Evolutionary conservation across 2,113 vertebrate species (phyloP).

Genomic region (Trematocara macrostoma): DNA sequence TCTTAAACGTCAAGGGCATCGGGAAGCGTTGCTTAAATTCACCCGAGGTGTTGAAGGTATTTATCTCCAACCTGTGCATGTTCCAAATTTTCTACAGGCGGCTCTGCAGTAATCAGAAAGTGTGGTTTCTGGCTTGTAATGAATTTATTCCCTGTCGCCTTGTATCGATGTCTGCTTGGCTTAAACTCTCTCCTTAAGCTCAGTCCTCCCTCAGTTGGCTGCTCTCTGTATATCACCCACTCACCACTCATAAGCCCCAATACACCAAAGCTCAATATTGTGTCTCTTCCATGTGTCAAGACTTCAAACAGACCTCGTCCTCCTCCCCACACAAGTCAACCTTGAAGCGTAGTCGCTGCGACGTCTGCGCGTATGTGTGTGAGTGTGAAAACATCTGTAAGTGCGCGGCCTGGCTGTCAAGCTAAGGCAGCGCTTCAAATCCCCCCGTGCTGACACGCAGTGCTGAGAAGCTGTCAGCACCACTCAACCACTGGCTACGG

Average conservation of each 20-base stretch:
- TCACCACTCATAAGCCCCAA: conserved; percentile 35
- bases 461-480: conserved; percentile 34
- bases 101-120: background rate
- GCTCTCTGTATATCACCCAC: conserved; percentile 29
- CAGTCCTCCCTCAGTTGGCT: conserved; percentile 29
- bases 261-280: conserved; percentile 20
- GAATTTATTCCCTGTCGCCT: background rate
- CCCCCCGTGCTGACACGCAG: background rate
- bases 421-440: too few species aligned
- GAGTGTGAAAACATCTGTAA: conserved; percentile 46
- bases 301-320: conserved; percentile 32
- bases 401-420: conserved; percentile 30
- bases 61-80: background rate
- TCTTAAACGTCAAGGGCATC: background rate
- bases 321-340: conserved; percentile 21
- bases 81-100: background rate
- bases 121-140: conserved; percentile 4
- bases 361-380: background rate
- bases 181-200: conserved; percentile 33
- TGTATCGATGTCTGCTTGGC: conserved; percentile 21
- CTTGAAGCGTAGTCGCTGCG: background rate
- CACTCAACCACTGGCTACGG: conserved; percentile 37
- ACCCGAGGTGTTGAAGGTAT: background rate
- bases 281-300: conserved; percentile 40
- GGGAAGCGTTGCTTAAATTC: background rate